A percentile compares a stretch with the other conserved stretches of the same genome.
Evolutionary conservation across 2,888 invertebrate species (phyloP).

Genomic region (Megalurothrips usitatus): DNA sequence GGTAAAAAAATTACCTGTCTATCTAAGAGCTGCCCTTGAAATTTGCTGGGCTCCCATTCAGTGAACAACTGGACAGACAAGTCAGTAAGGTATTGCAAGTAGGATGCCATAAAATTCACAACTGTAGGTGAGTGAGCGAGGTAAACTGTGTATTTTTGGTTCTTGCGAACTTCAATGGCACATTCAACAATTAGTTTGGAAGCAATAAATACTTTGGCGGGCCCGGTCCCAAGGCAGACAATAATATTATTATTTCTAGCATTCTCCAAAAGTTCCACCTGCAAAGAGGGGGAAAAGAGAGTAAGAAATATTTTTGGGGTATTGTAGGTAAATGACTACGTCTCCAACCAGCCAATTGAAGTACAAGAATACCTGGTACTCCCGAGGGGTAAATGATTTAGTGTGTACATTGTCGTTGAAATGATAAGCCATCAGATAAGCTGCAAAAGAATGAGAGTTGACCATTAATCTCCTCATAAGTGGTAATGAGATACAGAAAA

Average conservation of each 20-base stretch:
- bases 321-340: background rate
- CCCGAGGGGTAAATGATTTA: constrained; percentile 71
- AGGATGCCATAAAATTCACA: constrained; percentile 38
- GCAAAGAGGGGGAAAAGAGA: constrained; percentile 29
- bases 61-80: background rate
- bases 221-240: constrained; percentile 68
- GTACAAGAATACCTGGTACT: constrained; percentile 59
- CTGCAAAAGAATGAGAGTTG: background rate
- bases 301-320: constrained; percentile 22
- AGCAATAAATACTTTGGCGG: constrained; percentile 80
- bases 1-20: background rate
- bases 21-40: background rate
- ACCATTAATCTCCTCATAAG: background rate
- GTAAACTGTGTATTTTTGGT: constrained; percentile 35
- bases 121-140: constrained; percentile 37
- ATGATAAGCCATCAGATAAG: constrained; percentile 50
- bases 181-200: constrained; percentile 81
- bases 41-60: background rate
- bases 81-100: constrained; percentile 26
- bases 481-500: too few species aligned
- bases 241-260: constrained; percentile 70
- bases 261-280: constrained; percentile 72
- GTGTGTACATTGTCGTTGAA: constrained; percentile 64
- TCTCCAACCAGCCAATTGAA: background rate
- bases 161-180: constrained; percentile 62